A percentile compares a stretch with the other conserved stretches of the same genome.
These are phyloP conservation scores for Mechanitis mazaeus DNA, from an alignment of 2,888 invertebrate genomes.

Conservation along the genomic window DNA sequence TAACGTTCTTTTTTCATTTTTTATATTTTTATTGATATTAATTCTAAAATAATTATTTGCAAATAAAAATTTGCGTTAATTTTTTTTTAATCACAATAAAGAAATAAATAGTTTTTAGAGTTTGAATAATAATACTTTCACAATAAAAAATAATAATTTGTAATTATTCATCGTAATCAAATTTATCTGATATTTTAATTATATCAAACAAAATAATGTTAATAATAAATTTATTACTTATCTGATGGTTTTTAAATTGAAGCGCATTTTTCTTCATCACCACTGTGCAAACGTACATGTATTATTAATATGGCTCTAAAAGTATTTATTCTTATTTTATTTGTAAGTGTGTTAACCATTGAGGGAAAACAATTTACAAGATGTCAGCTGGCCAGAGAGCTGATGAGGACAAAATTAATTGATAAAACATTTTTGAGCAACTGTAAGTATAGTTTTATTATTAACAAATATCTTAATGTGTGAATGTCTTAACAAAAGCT, in stretches of 20 bases:
- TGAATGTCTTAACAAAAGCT: too few species aligned
- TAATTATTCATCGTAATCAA: too few species aligned
- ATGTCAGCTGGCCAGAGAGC: constrained; percentile 42
- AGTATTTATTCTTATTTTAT: constrained; percentile 17
- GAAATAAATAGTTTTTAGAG: too few species aligned
- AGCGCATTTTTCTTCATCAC: constrained; percentile 1
- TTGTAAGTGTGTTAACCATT: constrained; percentile 14
- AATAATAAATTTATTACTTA: constrained; percentile 1
- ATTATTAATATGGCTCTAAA: constrained; percentile 21
- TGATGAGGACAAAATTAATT: constrained; percentile 38
- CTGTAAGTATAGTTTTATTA: constrained; percentile 42
- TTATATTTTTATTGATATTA: too few species aligned
- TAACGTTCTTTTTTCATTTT: neutral
- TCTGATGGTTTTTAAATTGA: neutral
- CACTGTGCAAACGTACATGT: constrained; percentile 8
- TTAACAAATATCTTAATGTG: too few species aligned
- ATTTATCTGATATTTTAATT: too few species aligned
- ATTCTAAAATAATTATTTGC: too few species aligned
- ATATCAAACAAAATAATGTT: neutral
- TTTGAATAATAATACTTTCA: too few species aligned
- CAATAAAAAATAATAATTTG: too few species aligned
- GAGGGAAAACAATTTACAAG: constrained; percentile 44
- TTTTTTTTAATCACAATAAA: too few species aligned
- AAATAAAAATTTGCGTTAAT: too few species aligned
- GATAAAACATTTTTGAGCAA: constrained; percentile 48